Conservation (phyloP, 2,113 vertebrate species). For the Lycaon pictus region DNA sequence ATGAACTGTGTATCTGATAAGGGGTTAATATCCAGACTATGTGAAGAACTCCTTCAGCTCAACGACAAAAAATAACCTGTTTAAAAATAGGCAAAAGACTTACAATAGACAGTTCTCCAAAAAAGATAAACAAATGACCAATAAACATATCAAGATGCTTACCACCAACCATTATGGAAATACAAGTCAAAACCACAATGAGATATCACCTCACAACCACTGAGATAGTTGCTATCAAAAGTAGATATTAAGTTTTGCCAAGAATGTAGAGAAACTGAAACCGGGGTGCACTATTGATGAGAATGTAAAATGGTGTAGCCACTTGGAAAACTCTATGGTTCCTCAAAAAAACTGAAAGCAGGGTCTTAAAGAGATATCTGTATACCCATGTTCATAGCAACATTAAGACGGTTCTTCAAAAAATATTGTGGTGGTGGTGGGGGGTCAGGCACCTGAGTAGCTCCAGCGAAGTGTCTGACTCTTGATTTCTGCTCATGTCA, state of each 20-base stretch:
- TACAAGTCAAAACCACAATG: background rate
- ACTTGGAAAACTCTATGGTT: background rate
- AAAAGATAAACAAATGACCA: background rate
- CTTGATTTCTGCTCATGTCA: background rate
- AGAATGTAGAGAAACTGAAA: background rate
- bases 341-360: background rate
- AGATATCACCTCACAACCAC: background rate
- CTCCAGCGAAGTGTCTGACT: background rate
- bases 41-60: background rate
- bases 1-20: background rate
- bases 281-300: background rate
- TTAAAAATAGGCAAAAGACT: background rate
- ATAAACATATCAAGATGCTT: background rate
- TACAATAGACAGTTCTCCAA: background rate
- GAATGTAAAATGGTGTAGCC: background rate
- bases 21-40: background rate
- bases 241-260: background rate
- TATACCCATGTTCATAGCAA: background rate
- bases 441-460: background rate
- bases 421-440: background rate
- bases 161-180: background rate
- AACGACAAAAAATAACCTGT: background rate
- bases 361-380: background rate
- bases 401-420: background rate
- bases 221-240: background rate